Evolutionary conservation across 2,888 invertebrate genomes (phyloP).

Genomic region (Epirrhoe tristata): DNA sequence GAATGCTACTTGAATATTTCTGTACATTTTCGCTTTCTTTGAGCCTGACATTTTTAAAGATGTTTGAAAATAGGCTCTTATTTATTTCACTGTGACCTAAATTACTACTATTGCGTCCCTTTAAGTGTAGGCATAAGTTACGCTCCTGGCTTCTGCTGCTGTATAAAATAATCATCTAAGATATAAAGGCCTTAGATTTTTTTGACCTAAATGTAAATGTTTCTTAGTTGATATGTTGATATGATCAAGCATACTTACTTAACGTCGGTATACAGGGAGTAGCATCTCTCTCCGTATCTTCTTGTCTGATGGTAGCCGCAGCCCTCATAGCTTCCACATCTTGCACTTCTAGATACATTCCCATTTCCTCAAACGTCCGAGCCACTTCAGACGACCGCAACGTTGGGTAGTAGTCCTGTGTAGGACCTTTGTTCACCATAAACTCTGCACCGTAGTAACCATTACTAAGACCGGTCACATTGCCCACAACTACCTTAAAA

Average conservation of each 20-base stretch:
- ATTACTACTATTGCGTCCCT: too few species aligned
- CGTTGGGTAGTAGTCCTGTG: constrained; percentile 67
- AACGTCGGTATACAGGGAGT: constrained; percentile 68
- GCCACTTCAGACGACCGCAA: constrained; percentile 64
- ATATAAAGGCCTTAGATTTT: background rate
- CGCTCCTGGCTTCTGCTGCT: too few species aligned
- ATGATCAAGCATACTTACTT: constrained; percentile 59
- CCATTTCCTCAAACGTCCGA: constrained; percentile 63
- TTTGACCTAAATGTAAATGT: background rate
- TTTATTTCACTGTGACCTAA: background rate
- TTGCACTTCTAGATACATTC: constrained; percentile 61
- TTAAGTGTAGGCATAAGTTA: too few species aligned
- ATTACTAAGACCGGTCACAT: constrained; percentile 71
- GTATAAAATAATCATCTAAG: too few species aligned
- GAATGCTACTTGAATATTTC: background rate
- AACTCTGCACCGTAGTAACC: constrained; percentile 70
- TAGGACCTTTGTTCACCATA: constrained; percentile 59
- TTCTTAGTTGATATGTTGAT: background rate
- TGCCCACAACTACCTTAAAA: constrained; percentile 87
- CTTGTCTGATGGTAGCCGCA: constrained; percentile 64
- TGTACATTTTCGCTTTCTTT: background rate
- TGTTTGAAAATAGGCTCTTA: too few species aligned
- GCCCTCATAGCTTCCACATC: constrained; percentile 60
- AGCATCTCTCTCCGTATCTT: constrained; percentile 63
- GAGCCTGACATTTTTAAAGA: too few species aligned